A percentile compares a stretch with the other conserved stretches of the same genome.
Conservation (phyloP, 2,113 vertebrate species). For the Orientallactaga bullata region DNA sequence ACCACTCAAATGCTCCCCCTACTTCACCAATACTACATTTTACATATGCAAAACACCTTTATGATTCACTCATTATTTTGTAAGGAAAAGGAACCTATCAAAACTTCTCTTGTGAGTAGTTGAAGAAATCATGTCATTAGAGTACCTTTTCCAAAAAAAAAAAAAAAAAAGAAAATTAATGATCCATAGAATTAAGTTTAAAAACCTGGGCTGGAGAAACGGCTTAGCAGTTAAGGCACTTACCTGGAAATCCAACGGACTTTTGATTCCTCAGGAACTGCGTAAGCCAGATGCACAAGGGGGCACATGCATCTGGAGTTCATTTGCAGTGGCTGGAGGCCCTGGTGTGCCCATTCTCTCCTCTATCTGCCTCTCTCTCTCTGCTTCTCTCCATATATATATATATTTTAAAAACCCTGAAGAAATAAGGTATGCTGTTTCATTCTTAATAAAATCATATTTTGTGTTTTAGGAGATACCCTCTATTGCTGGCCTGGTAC, state of each 20-base stretch:
- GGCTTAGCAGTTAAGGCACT: no score
- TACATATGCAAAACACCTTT: neutral
- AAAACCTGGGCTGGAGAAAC: no score
- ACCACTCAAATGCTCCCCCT: neutral
- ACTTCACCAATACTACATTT: neutral
- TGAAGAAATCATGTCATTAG: neutral
- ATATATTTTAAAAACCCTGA: neutral
- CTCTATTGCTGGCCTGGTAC: neutral
- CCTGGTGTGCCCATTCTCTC: no score
- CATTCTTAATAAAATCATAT: neutral
- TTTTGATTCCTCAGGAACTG: no score
- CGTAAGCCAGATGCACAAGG: no score
- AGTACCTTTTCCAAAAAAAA: slow-evolving; percentile 30
- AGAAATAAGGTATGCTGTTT: neutral
- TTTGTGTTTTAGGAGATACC: neutral
- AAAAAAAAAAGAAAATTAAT: no score
- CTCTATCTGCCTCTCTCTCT: no score
- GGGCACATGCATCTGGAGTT: no score
- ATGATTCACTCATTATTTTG: neutral
- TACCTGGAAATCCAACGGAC: no score
- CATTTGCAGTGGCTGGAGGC: no score
- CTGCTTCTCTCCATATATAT: no score
- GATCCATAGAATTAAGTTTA: slow-evolving; percentile 10
- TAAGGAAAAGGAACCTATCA: neutral
- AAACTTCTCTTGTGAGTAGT: neutral